A percentile compares a stretch with the other conserved stretches of the same genome.
phyloP scores from a whole-genome alignment of 2,888 invertebrate species.

The Troides helena region DNA sequence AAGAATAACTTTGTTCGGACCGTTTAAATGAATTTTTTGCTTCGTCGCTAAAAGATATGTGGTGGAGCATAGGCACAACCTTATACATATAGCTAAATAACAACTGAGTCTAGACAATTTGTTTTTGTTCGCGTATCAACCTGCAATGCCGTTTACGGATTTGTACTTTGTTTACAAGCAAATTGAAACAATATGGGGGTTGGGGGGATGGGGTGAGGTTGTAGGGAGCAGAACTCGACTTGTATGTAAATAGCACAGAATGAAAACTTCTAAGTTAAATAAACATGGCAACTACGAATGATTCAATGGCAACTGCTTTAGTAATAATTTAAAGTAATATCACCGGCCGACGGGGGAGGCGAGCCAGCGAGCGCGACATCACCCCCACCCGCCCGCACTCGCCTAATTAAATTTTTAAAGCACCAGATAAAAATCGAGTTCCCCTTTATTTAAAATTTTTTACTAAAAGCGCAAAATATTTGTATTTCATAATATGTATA shows the following conservation, averaged over 20 bases:
- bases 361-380: neutral
- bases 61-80: slow-evolving; percentile 66
- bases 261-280: slow-evolving; percentile 24
- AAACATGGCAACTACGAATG: slow-evolving; percentile 32
- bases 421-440: slow-evolving; percentile 37
- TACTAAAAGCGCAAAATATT: slow-evolving; percentile 29
- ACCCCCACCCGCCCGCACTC: slow-evolving; percentile 8
- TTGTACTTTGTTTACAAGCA: slow-evolving; percentile 70
- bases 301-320: slow-evolving; percentile 28
- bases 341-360: slow-evolving; percentile 5
- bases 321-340: slow-evolving; percentile 21
- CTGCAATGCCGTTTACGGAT: slow-evolving; percentile 49
- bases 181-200: slow-evolving; percentile 41
- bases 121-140: slow-evolving; percentile 47
- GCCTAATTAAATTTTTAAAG: slow-evolving; percentile 28
- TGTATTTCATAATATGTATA: slow-evolving; percentile 33
- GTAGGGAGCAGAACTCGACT: slow-evolving; percentile 34
- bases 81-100: slow-evolving; percentile 40
- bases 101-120: slow-evolving; percentile 38
- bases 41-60: slow-evolving; percentile 53
- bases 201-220: slow-evolving; percentile 29
- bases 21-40: slow-evolving; percentile 38
- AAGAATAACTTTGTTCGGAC: slow-evolving; percentile 41
- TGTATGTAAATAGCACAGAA: slow-evolving; percentile 20
- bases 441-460: slow-evolving; percentile 19